Evolutionary conservation across 2,888 invertebrate genomes (phyloP), one percentile per base, ranked within the genome.

Genomic region (Tiliacea citrago): DNA sequence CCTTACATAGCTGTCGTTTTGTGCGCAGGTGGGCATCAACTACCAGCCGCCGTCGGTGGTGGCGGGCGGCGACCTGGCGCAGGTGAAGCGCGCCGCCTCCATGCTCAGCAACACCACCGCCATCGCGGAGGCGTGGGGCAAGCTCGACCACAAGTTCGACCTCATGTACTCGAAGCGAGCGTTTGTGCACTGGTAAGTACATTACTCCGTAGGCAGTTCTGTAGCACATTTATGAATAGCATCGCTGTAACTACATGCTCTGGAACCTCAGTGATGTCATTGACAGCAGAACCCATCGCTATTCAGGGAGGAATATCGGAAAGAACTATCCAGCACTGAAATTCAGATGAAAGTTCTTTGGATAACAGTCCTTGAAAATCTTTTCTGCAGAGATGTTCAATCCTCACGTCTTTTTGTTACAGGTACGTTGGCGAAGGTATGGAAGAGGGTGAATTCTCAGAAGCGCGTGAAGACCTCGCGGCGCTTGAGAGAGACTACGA

Each of bases 131-230:
- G 99, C 99, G 68, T 99, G 99, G 98, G 97, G 98, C 83, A 98
- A 98, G 91, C 97, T 99, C 75, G 98, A 99, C 95, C 98, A 98
- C 95, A 99, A 99, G 95, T 99, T 99, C 93, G 99, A 99, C 95
- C 97, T 99, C 90, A 99, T 99, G 98, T 99, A 98, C 95, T 98
- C 98, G 84, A 99, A 99, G 96, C 97, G 98, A 79, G 99, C 99
- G 68, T 99, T 99, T 91, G 98, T 99, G 82, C 99, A 99, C 94
- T 99, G 99, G 99, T 98, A 97, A 91, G 97, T 97, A 42, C 16
- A 24, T 29, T 18, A 62, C 35, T 57, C 0, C 10, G n/a, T 29
- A 70, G 16, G 29, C 29, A 68, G 45, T 39, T 18, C 18, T 13
- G 68, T 2, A 47, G 18, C 5, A 66, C 35, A 35, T 12, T 18